Evolutionary conservation across 2,888 invertebrate genomes (phyloP).

Genomic region (Mamestra brassicae): DNA sequence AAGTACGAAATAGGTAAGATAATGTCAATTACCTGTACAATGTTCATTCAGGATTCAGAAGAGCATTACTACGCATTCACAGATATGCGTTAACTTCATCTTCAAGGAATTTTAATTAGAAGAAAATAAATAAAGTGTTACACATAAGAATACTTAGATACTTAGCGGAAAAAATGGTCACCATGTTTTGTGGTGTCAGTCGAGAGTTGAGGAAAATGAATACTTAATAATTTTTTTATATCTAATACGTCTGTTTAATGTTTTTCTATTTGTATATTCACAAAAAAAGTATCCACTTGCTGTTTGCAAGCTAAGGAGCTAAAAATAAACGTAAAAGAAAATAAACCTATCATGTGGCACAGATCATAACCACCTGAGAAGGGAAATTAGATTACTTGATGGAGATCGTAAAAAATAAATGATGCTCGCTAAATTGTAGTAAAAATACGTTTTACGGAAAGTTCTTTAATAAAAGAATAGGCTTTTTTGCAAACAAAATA

Average conservation of each 20-base stretch:
- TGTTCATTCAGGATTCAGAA: constrained; percentile 13
- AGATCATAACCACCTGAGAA: constrained; percentile 35
- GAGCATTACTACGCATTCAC: constrained; percentile 14
- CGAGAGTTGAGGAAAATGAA: constrained; percentile 41
- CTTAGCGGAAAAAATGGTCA: constrained; percentile 34
- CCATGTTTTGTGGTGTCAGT: constrained; percentile 24
- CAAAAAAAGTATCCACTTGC: no score
- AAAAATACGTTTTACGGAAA: constrained; percentile 44
- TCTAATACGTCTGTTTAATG: neutral
- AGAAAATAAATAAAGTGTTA: constrained; percentile 26
- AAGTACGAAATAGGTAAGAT: constrained; percentile 7
- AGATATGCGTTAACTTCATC: constrained; percentile 22
- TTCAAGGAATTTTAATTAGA: constrained; percentile 39
- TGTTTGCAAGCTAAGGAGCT: neutral
- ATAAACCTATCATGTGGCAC: constrained; percentile 12
- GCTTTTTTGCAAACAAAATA: neutral
- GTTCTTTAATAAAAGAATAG: constrained; percentile 27
- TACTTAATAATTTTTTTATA: neutral
- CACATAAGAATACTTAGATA: constrained; percentile 9
- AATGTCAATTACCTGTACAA: constrained; percentile 8
- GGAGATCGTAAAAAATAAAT: constrained; percentile 47
- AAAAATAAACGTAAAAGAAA: neutral
- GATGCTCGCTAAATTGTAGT: constrained; percentile 41
- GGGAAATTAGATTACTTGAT: constrained; percentile 56
- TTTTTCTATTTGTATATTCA: neutral